Base-by-base conservation (phyloP, 1,140 invertebrate species). In the Bombus pyrosoma region DNA sequence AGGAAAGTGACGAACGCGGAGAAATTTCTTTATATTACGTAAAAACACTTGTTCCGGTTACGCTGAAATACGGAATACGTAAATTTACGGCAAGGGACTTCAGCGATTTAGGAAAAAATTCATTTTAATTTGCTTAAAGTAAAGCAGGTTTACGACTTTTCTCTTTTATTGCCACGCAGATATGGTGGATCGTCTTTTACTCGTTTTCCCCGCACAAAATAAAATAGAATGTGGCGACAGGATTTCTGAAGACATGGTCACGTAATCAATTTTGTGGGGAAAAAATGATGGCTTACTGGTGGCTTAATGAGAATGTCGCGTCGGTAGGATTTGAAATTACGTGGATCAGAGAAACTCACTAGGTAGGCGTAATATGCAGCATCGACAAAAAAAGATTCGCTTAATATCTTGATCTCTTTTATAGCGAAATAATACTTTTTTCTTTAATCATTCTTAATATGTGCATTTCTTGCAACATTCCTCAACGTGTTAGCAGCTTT, bases 291-390 rank as follows among this genome's bases (percentile, higher is more conserved):
- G 73, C 13, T 64, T 39, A 41, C 41, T 41, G 69, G 39, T n/a
- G 12, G 68, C 69, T 86, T 88, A 89, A 88, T 76, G 66, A 87
- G 84, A 76, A 86, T 47, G 75, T 76, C 73, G 68, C 57, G 59
- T 76, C 73, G 68, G 34, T 68, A 43, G 74, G 71, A 89, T 81
- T 80, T 68, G 76, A 86, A 89, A 86, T 81, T 89, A 80, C 79
- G 59, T 83, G 80, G 86, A 86, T 89, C 43, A 25, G 28, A 37
- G 8, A 68, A 80, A 72, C 76, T 64, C 73, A 47, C 68, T 22
- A 74, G 72, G 57, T 74, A 25, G 10, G n/a, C 34, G 64, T 87
- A 88, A 84, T 73, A 71, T 41, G 59, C 39, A 53, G 59, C 37
- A 32, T 32, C 66, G 41, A 37, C n/a, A 32, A 43, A 32, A 32